A percentile compares a stretch with the other conserved stretches of the same genome.
Conservation (phyloP, 1,140 invertebrate genomes). For the Drosophila nasuta region DNA sequence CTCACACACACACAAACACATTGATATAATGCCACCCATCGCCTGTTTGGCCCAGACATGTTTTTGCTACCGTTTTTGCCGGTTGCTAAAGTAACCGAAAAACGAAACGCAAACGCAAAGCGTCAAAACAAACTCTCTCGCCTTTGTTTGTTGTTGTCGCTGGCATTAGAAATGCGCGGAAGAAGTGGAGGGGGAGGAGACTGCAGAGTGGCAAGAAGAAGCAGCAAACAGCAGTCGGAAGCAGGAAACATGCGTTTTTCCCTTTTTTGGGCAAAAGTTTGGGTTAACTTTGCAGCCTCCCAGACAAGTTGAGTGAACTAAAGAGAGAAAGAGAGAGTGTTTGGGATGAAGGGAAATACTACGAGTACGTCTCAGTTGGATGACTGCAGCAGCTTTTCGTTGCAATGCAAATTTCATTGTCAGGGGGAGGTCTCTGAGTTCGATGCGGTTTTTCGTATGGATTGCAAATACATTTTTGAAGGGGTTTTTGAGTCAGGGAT, state of each 20-base stretch:
- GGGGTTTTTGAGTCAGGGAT: slow-evolving; percentile 33
- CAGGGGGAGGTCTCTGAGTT: background rate
- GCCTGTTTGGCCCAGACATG: slow-evolving; percentile 57
- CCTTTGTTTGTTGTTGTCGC: slow-evolving; percentile 59
- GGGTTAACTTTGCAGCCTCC: slow-evolving; percentile 5
- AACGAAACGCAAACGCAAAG: slow-evolving; percentile 38
- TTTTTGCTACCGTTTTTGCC: slow-evolving; percentile 60
- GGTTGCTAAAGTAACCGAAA: slow-evolving; percentile 65
- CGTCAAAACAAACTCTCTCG: slow-evolving; percentile 73
- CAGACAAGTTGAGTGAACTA: slow-evolving; percentile 4
- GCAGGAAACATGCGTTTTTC: slow-evolving; percentile 71
- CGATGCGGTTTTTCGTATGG: slow-evolving; percentile 1
- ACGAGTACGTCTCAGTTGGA: slow-evolving; percentile 14
- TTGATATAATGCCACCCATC: slow-evolving; percentile 3
- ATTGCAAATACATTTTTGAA: background rate
- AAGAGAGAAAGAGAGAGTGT: background rate
- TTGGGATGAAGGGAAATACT: background rate
- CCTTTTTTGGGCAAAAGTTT: slow-evolving; percentile 55
- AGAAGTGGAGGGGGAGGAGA: slow-evolving; percentile 7
- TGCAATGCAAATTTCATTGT: slow-evolving; percentile 28
- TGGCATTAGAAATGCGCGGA: slow-evolving; percentile 10
- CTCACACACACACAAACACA: background rate
- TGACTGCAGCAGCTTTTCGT: slow-evolving; percentile 31
- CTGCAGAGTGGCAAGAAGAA: slow-evolving; percentile 31
- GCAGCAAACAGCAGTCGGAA: slow-evolving; percentile 48